Evolutionary conservation across 2,888 invertebrate species (phyloP).

Genomic region (Aleiodes leptofemur): DNA sequence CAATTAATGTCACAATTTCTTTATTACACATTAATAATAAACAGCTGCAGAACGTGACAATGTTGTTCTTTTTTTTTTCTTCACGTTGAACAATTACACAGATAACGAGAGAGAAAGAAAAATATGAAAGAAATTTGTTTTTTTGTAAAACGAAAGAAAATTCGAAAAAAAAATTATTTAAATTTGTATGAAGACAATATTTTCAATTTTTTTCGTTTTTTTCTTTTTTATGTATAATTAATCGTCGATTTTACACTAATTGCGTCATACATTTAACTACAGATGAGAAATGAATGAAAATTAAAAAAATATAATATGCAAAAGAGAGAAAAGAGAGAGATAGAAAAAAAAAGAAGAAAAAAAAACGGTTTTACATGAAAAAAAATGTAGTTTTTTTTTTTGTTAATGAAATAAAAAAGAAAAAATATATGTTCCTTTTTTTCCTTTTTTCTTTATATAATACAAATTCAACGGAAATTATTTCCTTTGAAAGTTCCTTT

Average conservation of each 20-base stretch:
- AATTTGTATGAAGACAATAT: no score
- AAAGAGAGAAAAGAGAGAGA: neutral
- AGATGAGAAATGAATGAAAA: slow-evolving; percentile 15
- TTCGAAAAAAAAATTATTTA: no score
- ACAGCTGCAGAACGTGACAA: no score
- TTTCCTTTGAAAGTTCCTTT: no score
- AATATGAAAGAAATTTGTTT: no score
- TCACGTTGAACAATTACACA: no score
- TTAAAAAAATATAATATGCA: slow-evolving; percentile 33
- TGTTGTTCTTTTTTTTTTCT: no score
- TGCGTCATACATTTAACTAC: slow-evolving; percentile 27
- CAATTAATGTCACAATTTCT: no score
- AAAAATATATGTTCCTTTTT: neutral
- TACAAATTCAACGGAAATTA: slow-evolving; percentile 8
- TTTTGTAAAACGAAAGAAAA: no score
- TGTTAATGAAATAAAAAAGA: slow-evolving; percentile 7
- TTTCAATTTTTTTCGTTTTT: neutral
- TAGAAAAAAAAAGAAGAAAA: neutral
- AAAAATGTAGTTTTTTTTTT: slow-evolving; percentile 10
- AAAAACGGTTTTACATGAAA: slow-evolving; percentile 3
- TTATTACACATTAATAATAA: no score
- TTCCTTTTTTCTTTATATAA: slow-evolving; percentile 8
- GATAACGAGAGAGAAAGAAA: no score
- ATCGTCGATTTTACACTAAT: slow-evolving; percentile 30
- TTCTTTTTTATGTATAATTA: neutral